Percentiles rank a stretch among this genome's conserved stretches.
phyloP scores from a whole-genome alignment of 2,888 invertebrate species.

The Agonopterix subpropinquella region DNA sequence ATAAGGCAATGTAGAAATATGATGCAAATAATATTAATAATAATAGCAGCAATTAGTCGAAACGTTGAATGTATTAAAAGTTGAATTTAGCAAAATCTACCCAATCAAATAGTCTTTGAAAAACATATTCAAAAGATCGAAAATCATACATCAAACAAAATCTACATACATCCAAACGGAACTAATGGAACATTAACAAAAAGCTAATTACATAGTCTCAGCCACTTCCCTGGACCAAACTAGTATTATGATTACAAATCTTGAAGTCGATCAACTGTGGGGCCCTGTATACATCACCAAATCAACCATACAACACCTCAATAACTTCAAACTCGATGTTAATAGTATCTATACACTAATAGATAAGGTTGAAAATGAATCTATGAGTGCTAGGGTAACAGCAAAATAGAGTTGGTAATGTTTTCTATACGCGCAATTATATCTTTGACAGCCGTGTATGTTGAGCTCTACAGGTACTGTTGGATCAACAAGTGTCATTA shows the following conservation, averaged over 20 bases:
- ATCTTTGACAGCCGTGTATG: constrained; percentile 64
- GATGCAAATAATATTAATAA: no score
- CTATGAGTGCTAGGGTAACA: constrained; percentile 14
- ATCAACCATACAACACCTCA: constrained; percentile 18
- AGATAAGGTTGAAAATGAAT: constrained; percentile 27
- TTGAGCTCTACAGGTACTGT: constrained; percentile 42
- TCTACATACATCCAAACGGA: no score
- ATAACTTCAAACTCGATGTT: constrained; percentile 9
- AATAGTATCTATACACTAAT: constrained; percentile 13
- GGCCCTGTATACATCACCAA: constrained; percentile 48
- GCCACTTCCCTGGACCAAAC: constrained; percentile 52
- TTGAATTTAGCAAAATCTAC: no score
- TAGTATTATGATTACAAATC: constrained; percentile 58
- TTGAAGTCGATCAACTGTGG: constrained; percentile 60
- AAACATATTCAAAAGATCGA: no score
- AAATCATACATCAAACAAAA: no score
- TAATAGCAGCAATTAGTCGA: no score
- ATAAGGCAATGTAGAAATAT: no score
- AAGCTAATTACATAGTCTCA: constrained; percentile 48
- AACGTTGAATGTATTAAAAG: no score
- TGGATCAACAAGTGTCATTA: constrained; percentile 34
- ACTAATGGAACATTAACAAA: constrained; percentile 24
- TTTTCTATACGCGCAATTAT: constrained; percentile 68
- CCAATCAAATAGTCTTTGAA: no score
- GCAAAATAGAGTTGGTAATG: constrained; percentile 42